phyloP scores from a whole-genome alignment of 1,140 invertebrate genomes.

The Drosophila melanica region DNA sequence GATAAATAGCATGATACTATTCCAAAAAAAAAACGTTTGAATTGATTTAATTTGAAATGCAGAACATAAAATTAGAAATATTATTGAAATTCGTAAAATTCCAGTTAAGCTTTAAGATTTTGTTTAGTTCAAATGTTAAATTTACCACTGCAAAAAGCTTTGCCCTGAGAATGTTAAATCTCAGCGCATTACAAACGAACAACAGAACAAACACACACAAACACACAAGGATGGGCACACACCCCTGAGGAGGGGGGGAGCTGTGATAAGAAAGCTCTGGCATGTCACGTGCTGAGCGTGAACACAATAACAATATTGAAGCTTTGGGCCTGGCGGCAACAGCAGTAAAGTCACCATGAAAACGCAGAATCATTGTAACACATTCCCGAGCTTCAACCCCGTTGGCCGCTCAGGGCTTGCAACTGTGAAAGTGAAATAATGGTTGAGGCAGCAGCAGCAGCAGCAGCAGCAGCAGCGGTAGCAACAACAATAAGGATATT shows the following conservation, averaged over 20 bases:
- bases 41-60: no score
- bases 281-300: slow-evolving; percentile 61
- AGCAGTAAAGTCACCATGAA: slow-evolving; percentile 64
- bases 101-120: neutral
- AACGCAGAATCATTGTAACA: slow-evolving; percentile 80
- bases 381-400: slow-evolving; percentile 17
- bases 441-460: slow-evolving; percentile 31
- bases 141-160: slow-evolving; percentile 20
- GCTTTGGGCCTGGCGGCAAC: slow-evolving; percentile 19
- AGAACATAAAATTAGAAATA: no score
- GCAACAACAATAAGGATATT: slow-evolving; percentile 62
- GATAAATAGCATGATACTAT: no score
- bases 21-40: no score
- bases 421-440: slow-evolving; percentile 70
- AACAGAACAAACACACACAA: slow-evolving; percentile 18
- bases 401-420: slow-evolving; percentile 1
- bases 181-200: slow-evolving; percentile 10
- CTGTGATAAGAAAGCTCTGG: slow-evolving; percentile 70
- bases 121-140: neutral
- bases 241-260: neutral
- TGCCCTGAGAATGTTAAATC: slow-evolving; percentile 12
- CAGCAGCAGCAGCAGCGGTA: slow-evolving; percentile 47
- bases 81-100: neutral
- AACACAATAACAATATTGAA: slow-evolving; percentile 39
- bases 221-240: slow-evolving; percentile 12